Evolutionary conservation across 2,113 vertebrate genomes (phyloP).

Genomic region (Larimichthys crocea): DNA sequence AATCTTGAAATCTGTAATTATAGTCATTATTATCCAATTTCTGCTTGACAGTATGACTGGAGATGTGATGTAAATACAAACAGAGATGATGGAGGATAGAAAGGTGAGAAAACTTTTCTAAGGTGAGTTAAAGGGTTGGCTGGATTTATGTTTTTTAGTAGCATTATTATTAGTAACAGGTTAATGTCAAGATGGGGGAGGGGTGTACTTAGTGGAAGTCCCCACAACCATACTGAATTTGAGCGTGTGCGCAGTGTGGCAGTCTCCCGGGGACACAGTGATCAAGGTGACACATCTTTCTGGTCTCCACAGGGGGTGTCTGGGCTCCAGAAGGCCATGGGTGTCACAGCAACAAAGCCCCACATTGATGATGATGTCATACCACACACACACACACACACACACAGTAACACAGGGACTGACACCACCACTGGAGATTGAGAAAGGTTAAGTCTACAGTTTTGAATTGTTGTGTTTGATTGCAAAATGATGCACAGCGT

Average conservation of each 20-base stretch:
- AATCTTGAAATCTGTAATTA: neutral
- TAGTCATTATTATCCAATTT: neutral
- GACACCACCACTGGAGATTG: slow-evolving; percentile 1
- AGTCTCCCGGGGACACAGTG: slow-evolving; percentile 51
- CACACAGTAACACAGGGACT: neutral
- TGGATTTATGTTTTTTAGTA: neutral
- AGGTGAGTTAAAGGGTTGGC: neutral
- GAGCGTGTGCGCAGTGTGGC: slow-evolving; percentile 1
- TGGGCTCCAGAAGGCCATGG: slow-evolving; percentile 70
- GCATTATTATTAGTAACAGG: neutral
- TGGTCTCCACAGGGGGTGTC: slow-evolving; percentile 73
- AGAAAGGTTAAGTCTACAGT: slow-evolving; percentile 41
- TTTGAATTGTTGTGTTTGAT: neutral
- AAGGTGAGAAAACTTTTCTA: neutral
- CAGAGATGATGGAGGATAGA: neutral
- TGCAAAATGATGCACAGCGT: neutral
- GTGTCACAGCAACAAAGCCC: slow-evolving; percentile 60
- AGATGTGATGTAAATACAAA: neutral
- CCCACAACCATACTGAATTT: neutral
- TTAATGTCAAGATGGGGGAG: neutral
- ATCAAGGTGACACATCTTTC: slow-evolving; percentile 74
- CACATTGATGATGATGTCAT: slow-evolving; percentile 62
- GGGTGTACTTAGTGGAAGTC: neutral
- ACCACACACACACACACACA: neutral
- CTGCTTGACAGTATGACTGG: neutral